phyloP scores from a whole-genome alignment of 1,140 invertebrate genomes.

The Alviniconcha marisindica region DNA sequence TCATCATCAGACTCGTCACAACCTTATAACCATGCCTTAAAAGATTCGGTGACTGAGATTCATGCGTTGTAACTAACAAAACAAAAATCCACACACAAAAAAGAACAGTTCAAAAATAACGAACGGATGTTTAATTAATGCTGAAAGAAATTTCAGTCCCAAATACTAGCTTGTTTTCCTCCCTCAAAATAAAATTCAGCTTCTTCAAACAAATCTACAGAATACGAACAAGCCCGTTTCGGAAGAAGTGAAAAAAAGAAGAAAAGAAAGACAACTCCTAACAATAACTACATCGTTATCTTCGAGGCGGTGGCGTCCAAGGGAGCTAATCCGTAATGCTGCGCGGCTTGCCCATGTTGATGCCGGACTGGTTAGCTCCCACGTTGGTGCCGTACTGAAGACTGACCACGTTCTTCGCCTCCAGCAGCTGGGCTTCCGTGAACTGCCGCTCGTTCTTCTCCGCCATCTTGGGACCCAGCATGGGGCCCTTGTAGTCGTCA shows the following conservation, averaged over 20 bases:
- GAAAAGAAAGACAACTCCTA: not conserved
- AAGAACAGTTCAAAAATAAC: no score
- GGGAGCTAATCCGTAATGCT: slow-evolving; percentile 68
- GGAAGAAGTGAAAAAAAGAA: not conserved
- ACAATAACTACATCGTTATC: not conserved
- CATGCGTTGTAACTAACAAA: no score
- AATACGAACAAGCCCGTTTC: not conserved
- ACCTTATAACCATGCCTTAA: no score
- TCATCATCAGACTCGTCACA: no score
- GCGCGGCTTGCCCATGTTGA: slow-evolving; percentile 88
- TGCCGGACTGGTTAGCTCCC: slow-evolving; percentile 82
- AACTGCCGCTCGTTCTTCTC: slow-evolving; percentile 88
- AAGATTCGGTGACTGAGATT: no score
- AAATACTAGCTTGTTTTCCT: no score
- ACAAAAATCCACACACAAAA: no score
- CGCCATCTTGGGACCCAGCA: slow-evolving; percentile 76
- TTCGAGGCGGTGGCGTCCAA: not conserved
- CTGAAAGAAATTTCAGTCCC: no score
- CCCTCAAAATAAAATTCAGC: not conserved
- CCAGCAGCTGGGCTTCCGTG: slow-evolving; percentile 89
- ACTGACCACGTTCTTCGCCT: slow-evolving; percentile 90
- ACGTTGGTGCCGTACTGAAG: slow-evolving; percentile 95
- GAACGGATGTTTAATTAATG: no score
- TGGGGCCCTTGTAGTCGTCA: slow-evolving; percentile 91
- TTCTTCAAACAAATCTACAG: not conserved